These are phyloP conservation scores for Chloebia gouldiae DNA, from an alignment of 2,113 vertebrate species.

Conservation along the genomic window DNA sequence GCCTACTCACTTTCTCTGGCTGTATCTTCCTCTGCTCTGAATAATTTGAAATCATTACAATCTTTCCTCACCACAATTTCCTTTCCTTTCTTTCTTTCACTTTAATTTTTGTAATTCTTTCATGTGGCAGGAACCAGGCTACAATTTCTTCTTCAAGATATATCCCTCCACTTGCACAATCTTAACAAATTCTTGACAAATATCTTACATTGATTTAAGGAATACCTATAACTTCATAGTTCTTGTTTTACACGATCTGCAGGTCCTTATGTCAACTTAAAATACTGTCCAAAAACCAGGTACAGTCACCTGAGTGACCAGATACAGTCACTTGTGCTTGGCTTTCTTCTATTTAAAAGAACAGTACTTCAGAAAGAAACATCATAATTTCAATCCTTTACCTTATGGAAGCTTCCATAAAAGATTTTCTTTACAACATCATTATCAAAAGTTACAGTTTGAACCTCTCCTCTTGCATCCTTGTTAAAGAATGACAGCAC, in stretches of 20 bases:
- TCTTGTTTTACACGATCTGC: neutral
- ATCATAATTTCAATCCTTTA: constrained; percentile 64
- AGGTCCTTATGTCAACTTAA: neutral
- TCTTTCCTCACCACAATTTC: neutral
- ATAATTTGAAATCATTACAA: neutral
- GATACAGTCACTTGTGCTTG: neutral
- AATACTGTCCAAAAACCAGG: neutral
- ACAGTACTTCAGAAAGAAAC: constrained; percentile 6
- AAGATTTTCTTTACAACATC: constrained; percentile 88
- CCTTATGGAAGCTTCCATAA: constrained; percentile 99
- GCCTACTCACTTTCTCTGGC: neutral
- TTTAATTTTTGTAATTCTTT: neutral
- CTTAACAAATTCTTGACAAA: neutral
- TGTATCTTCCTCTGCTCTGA: neutral
- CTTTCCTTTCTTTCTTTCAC: neutral
- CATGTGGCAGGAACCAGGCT: neutral
- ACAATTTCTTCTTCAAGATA: neutral
- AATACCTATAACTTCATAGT: neutral
- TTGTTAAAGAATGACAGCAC: constrained; percentile 95
- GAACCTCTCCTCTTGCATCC: constrained; percentile 85
- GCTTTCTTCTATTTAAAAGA: neutral
- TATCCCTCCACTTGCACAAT: neutral
- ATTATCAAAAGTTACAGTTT: constrained; percentile 86
- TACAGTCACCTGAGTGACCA: neutral
- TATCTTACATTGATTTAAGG: neutral